Evolutionary conservation across 2,113 vertebrate genomes (phyloP).

Genomic region (Saccopteryx bilineata): DNA sequence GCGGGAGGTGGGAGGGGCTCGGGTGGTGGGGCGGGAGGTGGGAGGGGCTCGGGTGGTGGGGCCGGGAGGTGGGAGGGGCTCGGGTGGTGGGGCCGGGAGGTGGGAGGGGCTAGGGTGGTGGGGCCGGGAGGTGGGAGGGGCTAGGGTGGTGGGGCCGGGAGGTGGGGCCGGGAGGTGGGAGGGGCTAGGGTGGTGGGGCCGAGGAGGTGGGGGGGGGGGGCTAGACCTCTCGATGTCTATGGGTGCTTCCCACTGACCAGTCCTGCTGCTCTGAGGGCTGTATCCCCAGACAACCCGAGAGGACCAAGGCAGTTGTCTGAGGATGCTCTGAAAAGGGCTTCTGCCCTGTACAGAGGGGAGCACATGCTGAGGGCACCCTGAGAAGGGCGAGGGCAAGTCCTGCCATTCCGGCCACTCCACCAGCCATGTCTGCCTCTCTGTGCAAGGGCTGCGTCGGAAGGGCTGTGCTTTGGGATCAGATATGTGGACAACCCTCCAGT

Average conservation of each 20-base stretch:
- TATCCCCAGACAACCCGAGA: too few species aligned
- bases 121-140: rapidly evolving
- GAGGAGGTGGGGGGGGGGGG: rapidly evolving
- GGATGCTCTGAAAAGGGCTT: not conserved
- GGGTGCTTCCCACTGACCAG: not conserved
- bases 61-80: rapidly evolving
- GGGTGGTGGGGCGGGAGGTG: rapidly evolving
- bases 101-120: too few species aligned
- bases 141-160: rapidly evolving
- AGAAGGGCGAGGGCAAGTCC: not conserved
- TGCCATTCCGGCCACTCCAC: rapidly evolving
- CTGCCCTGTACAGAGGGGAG: rapidly evolving
- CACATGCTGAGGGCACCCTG: not conserved
- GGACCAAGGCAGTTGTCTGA: not conserved
- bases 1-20: rapidly evolving
- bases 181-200: not conserved
- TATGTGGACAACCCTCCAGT: rapidly evolving
- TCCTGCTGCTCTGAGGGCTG: not conserved
- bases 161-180: rapidly evolving
- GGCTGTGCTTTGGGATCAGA: not conserved
- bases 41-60: not conserved
- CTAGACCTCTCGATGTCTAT: not conserved
- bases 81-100: rapidly evolving
- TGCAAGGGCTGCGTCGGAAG: rapidly evolving
- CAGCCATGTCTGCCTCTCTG: rapidly evolving